These are phyloP conservation scores for Drosophila ficusphila DNA, from an alignment of 1,140 invertebrate species.

Conservation along the genomic window DNA sequence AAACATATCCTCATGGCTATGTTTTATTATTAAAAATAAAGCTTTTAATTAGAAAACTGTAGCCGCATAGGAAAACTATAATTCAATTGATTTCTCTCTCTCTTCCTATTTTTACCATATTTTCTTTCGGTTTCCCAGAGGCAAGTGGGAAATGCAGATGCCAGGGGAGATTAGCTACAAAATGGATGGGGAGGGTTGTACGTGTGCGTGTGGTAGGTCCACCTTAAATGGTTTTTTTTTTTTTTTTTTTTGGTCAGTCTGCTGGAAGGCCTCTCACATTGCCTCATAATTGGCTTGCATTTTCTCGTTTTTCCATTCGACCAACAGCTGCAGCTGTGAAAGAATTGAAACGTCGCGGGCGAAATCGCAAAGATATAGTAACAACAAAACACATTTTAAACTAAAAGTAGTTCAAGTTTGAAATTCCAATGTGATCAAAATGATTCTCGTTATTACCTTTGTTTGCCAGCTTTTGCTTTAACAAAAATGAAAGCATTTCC, in stretches of 20 bases:
- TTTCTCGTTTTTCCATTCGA: conserved; percentile 16
- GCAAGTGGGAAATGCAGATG: conserved; percentile 17
- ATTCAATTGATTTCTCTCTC: conserved; percentile 56
- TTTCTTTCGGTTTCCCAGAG: conserved; percentile 6
- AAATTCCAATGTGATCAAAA: no score
- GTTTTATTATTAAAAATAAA: no score
- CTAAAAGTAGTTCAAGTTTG: background rate
- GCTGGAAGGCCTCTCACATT: conserved; percentile 4
- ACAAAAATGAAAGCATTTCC: background rate
- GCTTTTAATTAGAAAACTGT: conserved; percentile 1
- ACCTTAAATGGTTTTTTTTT: conserved; percentile 8
- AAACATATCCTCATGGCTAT: no score
- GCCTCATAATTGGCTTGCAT: conserved; percentile 37
- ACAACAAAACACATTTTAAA: background rate
- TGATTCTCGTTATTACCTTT: no score
- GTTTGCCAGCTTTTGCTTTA: no score
- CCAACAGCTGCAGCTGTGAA: conserved; percentile 28
- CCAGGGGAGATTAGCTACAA: conserved; percentile 10
- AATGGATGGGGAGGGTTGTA: background rate
- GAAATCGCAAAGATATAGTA: background rate
- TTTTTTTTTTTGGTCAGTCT: conserved; percentile 4
- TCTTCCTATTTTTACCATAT: background rate
- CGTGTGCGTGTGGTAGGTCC: conserved; percentile 28
- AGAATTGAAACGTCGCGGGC: conserved; percentile 2
- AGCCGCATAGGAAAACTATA: conserved; percentile 11